phyloP scores from a whole-genome alignment of 2,888 invertebrate species.

The Galerucella pusilla region DNA sequence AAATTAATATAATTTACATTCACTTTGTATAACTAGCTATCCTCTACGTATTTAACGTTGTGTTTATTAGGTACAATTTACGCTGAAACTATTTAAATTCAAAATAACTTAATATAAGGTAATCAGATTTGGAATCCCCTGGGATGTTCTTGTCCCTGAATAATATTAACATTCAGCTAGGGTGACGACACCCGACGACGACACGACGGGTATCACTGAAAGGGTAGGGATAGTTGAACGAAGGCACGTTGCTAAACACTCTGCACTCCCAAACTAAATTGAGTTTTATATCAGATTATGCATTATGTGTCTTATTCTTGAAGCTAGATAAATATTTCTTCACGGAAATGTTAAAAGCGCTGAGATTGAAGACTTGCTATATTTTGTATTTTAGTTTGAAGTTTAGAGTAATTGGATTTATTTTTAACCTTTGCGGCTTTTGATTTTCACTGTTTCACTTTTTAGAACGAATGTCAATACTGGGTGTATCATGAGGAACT shows the following conservation, averaged over 20 bases:
- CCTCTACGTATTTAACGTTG: conserved; percentile 15
- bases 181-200: conserved; percentile 26
- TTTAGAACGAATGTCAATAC: too few relatives aligned
- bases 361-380: not conserved
- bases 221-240: conserved; percentile 23
- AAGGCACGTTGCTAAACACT: conserved; percentile 25
- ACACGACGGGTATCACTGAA: conserved; percentile 25
- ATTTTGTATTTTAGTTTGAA: not conserved
- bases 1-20: conserved; percentile 8
- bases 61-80: conserved; percentile 31
- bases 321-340: conserved; percentile 1
- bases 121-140: conserved; percentile 36
- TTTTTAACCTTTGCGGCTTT: too few relatives aligned
- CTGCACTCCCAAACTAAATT: conserved; percentile 32
- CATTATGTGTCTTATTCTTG: not conserved
- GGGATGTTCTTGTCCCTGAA: conserved; percentile 32
- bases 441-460: too few relatives aligned
- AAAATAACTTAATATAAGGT: conserved; percentile 35
- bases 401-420: too few relatives aligned
- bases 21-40: conserved; percentile 4
- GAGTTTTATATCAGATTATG: conserved; percentile 33
- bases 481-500: too few relatives aligned
- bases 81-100: conserved; percentile 32
- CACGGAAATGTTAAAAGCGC: not conserved
- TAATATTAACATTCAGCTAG: conserved; percentile 40